Evolutionary conservation across 1,140 invertebrate species (phyloP), one percentile per base, ranked within the genome.

Genomic region (Mercenaria mercenaria): DNA sequence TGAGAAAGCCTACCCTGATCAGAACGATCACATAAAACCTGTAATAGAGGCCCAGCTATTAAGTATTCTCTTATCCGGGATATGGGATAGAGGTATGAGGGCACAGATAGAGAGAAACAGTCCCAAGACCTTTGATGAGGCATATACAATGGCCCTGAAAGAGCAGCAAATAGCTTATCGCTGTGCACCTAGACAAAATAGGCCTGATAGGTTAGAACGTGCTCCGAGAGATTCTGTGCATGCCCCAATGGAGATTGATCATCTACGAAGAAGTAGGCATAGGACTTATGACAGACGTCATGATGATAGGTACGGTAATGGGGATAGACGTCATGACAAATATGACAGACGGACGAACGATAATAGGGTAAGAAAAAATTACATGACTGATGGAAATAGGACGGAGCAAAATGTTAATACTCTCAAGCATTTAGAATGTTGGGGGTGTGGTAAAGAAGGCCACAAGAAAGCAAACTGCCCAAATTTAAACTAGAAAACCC

Each of bases 401-500:
- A 6, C 61, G n/a, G 8, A 23, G 32, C 23, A 34, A n/a, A n/a
- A 8, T 26, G 61, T 8, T 34, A 6, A 26, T 11, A 8, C 6
- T 10, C 32, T 10, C 10, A 34, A 8, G 61, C 61, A 67, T 11
- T 8, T 8, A 67, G 10, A 67, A 11, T 67, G 23, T 11, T 34
- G 8, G 61, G 61, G 61, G 23, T 6, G 61, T 67, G 10, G n/a
- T 34, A 67, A 67, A 8, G 23, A 26, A 11, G 61, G 61, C 6
- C 61, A 67, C n/a, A n/a, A 8, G 6, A 67, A 10, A 8, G 61
- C 32, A 11, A 34, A 67, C 8, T 67, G 61, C 61, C 8, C 23
- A 8, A n/a, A 67, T 8, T 67, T 67, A 67, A 67, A 67, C 61
- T 67, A 67, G 61, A 67, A 67, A n/a, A 23, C 8, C 61, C 61